Evolutionary conservation across 1,140 invertebrate genomes (phyloP).

Genomic region (Camponotus pennsylvanicus): DNA sequence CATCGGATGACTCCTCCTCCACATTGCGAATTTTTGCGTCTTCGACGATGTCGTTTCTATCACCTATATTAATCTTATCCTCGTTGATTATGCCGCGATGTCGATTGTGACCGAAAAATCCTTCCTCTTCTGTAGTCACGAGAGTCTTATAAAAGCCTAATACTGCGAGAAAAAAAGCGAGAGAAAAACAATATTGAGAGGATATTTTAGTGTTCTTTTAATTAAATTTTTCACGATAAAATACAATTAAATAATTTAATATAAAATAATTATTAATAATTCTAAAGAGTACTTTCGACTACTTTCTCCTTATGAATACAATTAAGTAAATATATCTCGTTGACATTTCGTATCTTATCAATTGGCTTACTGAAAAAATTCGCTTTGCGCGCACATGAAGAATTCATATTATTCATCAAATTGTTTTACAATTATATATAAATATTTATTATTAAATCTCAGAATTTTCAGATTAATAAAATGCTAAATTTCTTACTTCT

Average conservation of each 20-base stretch:
- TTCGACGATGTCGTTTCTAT: conserved; percentile 65
- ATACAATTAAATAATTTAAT: too few relatives aligned
- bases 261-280: not conserved
- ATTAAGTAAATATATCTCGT: not conserved
- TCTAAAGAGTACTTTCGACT: not conserved
- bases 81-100: conserved; percentile 3
- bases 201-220: too few relatives aligned
- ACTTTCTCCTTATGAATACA: not conserved
- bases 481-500: not conserved
- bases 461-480: not conserved
- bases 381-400: not conserved
- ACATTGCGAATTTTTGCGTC: conserved; percentile 47
- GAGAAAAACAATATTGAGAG: not conserved
- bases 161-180: conserved; percentile 76
- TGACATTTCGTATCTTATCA: not conserved
- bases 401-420: not conserved
- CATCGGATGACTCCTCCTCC: conserved; percentile 74
- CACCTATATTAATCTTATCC: conserved; percentile 23
- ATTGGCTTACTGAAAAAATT: not conserved
- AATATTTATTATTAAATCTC: not conserved
- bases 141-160: conserved; percentile 84
- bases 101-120: conserved; percentile 57
- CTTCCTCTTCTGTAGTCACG: conserved; percentile 78
- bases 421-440: not conserved
- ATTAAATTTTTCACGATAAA: not conserved